Conservation (phyloP, 1,140 invertebrate species). For the Listronotus oregonensis region DNA sequence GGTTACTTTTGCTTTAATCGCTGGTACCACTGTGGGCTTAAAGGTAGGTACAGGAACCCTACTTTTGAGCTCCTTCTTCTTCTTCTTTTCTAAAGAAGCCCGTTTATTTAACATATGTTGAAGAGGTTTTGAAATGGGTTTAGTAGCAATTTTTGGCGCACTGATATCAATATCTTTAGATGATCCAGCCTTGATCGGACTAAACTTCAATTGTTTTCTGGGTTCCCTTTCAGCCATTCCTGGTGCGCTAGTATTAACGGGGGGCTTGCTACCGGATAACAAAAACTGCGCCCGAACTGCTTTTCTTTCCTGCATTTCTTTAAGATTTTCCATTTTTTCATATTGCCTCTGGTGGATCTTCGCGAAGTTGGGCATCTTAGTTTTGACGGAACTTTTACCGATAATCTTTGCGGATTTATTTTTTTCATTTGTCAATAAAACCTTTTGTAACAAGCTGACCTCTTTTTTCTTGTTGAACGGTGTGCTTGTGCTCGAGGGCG, state of each 20-base stretch:
- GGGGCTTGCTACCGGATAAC: constrained; percentile 38
- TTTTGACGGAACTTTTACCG: no score
- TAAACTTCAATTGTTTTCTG: constrained; percentile 5
- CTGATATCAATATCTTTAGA: background rate
- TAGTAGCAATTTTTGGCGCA: background rate
- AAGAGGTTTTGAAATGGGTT: constrained; percentile 1
- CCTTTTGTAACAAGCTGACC: background rate
- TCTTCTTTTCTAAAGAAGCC: background rate
- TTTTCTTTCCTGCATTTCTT: constrained; percentile 62
- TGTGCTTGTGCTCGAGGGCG: constrained; percentile 3
- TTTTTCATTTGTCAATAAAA: background rate
- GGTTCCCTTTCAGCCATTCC: constrained; percentile 5
- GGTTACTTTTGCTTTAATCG: no score
- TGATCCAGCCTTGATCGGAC: background rate
- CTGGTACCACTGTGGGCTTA: no score
- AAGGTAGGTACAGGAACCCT: background rate
- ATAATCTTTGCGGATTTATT: background rate
- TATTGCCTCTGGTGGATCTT: constrained; percentile 67
- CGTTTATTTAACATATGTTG: constrained; percentile 10
- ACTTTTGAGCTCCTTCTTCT: background rate
- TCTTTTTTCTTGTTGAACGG: constrained; percentile 1
- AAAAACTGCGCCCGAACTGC: constrained; percentile 57
- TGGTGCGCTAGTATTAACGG: background rate
- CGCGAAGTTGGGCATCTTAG: constrained; percentile 67
- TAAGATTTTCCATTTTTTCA: constrained; percentile 66